phyloP scores from a whole-genome alignment of 2,888 invertebrate species.

The Ichneumoninae sp. region DNA sequence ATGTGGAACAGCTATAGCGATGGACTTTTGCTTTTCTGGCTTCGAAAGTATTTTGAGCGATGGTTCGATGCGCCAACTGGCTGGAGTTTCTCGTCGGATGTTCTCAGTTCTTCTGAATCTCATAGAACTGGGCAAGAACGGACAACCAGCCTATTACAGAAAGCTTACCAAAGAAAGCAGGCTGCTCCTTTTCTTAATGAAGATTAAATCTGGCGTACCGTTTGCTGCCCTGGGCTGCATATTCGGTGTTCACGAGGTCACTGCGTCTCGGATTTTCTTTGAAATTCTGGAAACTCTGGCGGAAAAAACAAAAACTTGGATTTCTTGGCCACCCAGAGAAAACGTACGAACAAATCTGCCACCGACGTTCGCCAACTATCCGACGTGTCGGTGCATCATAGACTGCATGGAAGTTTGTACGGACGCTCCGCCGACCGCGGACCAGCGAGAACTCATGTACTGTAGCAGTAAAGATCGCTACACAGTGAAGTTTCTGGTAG shows the following conservation, averaged over 20 bases:
- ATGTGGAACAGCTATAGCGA: neutral
- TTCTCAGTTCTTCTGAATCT: slow-evolving; percentile 58
- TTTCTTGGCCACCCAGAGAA: slow-evolving; percentile 66
- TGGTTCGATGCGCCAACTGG: slow-evolving; percentile 8
- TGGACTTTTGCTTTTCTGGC: slow-evolving; percentile 47
- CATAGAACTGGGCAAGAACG: slow-evolving; percentile 38
- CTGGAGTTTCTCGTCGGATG: slow-evolving; percentile 2
- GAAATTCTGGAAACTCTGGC: slow-evolving; percentile 58
- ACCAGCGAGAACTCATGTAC: slow-evolving; percentile 65
- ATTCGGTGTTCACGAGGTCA: slow-evolving; percentile 50
- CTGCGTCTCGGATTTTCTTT: slow-evolving; percentile 59
- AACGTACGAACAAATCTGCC: slow-evolving; percentile 60
- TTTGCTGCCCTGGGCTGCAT: slow-evolving; percentile 59
- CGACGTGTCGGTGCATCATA: slow-evolving; percentile 59
- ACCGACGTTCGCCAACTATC: slow-evolving; percentile 49
- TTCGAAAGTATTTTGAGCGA: slow-evolving; percentile 55
- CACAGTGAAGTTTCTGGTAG: slow-evolving; percentile 68
- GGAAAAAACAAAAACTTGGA: slow-evolving; percentile 61
- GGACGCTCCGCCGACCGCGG: slow-evolving; percentile 59
- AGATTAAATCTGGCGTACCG: slow-evolving; percentile 61
- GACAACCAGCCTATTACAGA: slow-evolving; percentile 54
- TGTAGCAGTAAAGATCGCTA: slow-evolving; percentile 61
- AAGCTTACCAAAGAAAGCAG: slow-evolving; percentile 47
- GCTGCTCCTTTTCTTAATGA: slow-evolving; percentile 62
- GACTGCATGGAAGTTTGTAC: slow-evolving; percentile 60